Base-by-base conservation (phyloP, 2,113 vertebrate genomes). In the Ovis canadensis region DNA sequence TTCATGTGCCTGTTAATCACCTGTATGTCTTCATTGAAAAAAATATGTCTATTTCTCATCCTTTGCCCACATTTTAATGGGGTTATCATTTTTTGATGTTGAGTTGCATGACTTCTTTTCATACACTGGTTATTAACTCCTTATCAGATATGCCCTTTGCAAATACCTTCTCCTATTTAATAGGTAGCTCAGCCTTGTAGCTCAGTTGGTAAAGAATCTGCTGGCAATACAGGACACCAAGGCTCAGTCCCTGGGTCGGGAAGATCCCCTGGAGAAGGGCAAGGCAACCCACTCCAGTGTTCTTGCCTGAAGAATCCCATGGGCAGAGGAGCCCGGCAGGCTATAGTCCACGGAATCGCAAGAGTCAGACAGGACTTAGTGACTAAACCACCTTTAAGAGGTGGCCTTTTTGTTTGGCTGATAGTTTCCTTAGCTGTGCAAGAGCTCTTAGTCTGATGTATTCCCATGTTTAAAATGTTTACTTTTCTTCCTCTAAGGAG, bases 261-360 rank as follows among this genome's bases (percentile, higher is more conserved):
- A 71, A 71, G 64, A 71, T 1, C 17, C 64, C 17, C n/a, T 21
- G n/a, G n/a, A 71, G 64, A 11, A 36, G 17, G n/a, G 2, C 64
- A 12, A 11, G 19, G 4, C 64, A 23, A 11, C 17, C 64, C n/a
- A 23, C 64, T 71, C n/a, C 17, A 36, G n/a, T 12, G 11, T 36
- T 36, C 64, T 36, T 36, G 19, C 64, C n/a, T 71, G 64, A n/a
- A 36, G 19, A 71, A 71, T 23, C 64, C 19, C n/a, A 71, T 11
- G 5, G n/a, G 23, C n/a, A 71, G 3, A 23, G 9, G 5, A 71
- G 1, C 4, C 19, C 6, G 9, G 64, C 1, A 4, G 17, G 2
- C n/a, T 36, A 5, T 0, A 36, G 64, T 12, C 19, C n/a, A 36
- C 12, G 9, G n/a, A 21, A 11, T 36, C 2, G 0, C 19, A 36